Evolutionary conservation across 2,888 invertebrate species (phyloP).

Genomic region (Neria commutata): DNA sequence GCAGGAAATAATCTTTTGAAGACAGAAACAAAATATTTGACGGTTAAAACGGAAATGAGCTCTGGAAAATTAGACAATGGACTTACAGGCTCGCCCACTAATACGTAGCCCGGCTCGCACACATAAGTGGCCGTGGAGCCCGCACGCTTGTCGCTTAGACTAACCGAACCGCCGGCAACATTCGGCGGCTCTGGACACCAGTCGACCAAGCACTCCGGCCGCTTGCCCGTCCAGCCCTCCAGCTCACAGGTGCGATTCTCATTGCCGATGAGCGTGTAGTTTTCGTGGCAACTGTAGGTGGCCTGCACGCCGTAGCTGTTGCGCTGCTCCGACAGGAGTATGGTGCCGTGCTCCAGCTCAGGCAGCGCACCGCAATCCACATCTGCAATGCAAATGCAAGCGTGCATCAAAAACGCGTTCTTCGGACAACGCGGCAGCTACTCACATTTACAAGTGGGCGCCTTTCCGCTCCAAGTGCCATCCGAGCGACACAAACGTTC

Average conservation of each 20-base stretch:
- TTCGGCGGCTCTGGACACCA: conserved; percentile 87
- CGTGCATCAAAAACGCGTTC: too few relatives aligned
- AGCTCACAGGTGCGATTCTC: conserved; percentile 75
- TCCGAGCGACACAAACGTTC: conserved; percentile 73
- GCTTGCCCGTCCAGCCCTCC: conserved; percentile 79
- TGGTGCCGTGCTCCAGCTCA: conserved; percentile 74
- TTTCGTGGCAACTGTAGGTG: conserved; percentile 79
- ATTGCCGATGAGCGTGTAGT: conserved; percentile 82
- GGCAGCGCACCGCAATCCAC: conserved; percentile 79
- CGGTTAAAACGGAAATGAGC: background rate
- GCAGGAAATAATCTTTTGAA: conserved; percentile 78
- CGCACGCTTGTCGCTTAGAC: conserved; percentile 74
- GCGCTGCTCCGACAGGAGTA: conserved; percentile 70
- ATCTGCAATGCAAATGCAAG: conserved; percentile 65
- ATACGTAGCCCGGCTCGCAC: conserved; percentile 83
- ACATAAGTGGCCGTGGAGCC: conserved; percentile 81
- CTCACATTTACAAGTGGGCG: conserved; percentile 86
- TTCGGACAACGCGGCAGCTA: background rate
- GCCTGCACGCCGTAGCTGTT: conserved; percentile 82
- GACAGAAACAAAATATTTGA: conserved; percentile 24
- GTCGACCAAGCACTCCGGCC: conserved; percentile 82
- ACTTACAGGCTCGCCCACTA: conserved; percentile 80
- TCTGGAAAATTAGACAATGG: background rate
- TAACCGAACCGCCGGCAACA: conserved; percentile 77
- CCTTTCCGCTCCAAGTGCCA: conserved; percentile 83